These are phyloP conservation scores for Belonocnema kinseyi DNA, from an alignment of 1,140 invertebrate genomes.

Conservation along the genomic window DNA sequence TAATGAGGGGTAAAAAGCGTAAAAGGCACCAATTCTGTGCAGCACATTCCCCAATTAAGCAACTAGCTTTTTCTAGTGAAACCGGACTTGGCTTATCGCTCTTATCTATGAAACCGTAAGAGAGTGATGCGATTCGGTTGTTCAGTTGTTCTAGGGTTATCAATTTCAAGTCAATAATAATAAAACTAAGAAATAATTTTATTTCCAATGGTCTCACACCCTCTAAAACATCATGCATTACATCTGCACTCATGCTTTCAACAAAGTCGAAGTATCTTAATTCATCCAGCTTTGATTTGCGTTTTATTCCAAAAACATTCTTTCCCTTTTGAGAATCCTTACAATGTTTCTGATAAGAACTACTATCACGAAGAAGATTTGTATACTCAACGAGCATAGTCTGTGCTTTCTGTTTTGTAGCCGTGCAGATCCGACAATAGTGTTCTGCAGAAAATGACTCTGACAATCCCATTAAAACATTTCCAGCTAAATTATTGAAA, in stretches of 20 bases:
- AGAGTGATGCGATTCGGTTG: slow-evolving; percentile 30
- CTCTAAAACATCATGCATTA: slow-evolving; percentile 49
- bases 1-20: no score
- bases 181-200: slow-evolving; percentile 40
- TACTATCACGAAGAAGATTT: slow-evolving; percentile 31
- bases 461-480: slow-evolving; percentile 41
- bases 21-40: no score
- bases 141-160: slow-evolving; percentile 43
- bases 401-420: slow-evolving; percentile 37
- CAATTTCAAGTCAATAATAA: slow-evolving; percentile 35
- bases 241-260: slow-evolving; percentile 41
- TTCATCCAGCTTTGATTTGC: slow-evolving; percentile 40
- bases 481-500: slow-evolving; percentile 50
- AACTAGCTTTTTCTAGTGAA: no score
- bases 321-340: no score
- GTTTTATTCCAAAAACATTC: slow-evolving; percentile 32
- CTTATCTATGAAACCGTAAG: slow-evolving; percentile 17
- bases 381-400: slow-evolving; percentile 34
- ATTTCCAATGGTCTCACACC: no score
- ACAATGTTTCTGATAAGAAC: slow-evolving; percentile 23
- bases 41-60: no score
- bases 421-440: no score
- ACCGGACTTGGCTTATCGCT: no score
- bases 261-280: slow-evolving; percentile 43
- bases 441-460: no score